Conservation (phyloP, 2,113 vertebrate species). For the Colius striatus region DNA sequence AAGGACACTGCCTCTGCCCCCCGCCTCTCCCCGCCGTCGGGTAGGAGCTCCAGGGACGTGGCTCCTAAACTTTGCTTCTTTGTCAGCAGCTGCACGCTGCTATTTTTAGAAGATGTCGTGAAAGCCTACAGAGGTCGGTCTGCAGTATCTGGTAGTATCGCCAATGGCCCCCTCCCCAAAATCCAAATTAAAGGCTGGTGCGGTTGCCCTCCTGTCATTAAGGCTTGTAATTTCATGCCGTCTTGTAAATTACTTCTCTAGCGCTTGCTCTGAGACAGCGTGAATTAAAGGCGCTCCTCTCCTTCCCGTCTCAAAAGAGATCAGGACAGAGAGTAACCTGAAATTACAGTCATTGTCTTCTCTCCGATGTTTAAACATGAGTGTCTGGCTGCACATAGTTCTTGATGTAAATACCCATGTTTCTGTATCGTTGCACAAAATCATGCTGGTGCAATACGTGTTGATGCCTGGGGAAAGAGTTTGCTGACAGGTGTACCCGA, state of each 20-base stretch:
- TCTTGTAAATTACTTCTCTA: not conserved
- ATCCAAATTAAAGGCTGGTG: not conserved
- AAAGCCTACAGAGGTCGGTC: not conserved
- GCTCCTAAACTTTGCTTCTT: not conserved
- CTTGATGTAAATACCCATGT: not conserved
- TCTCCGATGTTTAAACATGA: not conserved
- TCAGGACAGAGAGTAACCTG: not conserved
- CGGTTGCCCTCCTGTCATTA: not conserved
- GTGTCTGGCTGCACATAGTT: not conserved
- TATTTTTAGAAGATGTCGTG: not conserved
- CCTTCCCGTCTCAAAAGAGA: not conserved
- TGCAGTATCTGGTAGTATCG: not conserved
- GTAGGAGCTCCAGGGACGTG: not conserved
- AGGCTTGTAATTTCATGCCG: not conserved
- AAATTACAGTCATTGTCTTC: not conserved
- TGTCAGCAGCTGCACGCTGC: not conserved
- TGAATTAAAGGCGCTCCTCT: not conserved
- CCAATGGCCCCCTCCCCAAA: not conserved
- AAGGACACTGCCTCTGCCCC: not conserved
- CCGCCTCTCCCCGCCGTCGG: not conserved
- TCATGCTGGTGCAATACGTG: accelerated
- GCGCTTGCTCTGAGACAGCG: not conserved
- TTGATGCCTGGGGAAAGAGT: accelerated
- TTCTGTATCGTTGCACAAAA: not conserved
- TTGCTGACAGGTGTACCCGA: accelerated